Base-by-base conservation (phyloP, 2,797 vertebrate species). In the Tangara arthus region DNA sequence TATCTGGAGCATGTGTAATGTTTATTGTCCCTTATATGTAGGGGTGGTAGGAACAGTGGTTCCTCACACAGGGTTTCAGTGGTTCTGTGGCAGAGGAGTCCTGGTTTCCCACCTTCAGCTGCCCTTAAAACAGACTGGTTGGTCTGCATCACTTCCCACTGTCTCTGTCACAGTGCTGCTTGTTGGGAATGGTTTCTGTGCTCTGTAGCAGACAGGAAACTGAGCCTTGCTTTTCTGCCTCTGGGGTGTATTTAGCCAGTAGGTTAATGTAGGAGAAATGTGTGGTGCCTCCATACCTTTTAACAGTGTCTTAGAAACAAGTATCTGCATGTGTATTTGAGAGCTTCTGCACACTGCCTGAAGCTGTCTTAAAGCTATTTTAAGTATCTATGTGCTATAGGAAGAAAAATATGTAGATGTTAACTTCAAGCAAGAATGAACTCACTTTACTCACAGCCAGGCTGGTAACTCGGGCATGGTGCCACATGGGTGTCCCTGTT, bases 41-140 rank as follows among this genome's bases (percentile, higher is more conserved):
- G 6, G 16, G 12, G 1, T 75, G 9, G 12, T 27, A 63, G 37
- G 26, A 41, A 11, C 44, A 42, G 18, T 20, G 8, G 10, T 52
- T 66, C 32, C 32, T 84, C 46, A 28, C 2, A 3, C 3, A 7
- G n/a, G 12, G 0, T 34, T 9, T 53, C 24, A 7, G 23, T 83
- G 65, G 6, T 13, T 78, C 23, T 64, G 23, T 56, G 47, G 7
- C 65, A 27, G 37, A 70, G 59, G n/a, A 52, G 21, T 60, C 37
- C 20, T 28, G 47, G 49, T 13, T 27, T 80, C 20, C 0, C 0
- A 18, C 17, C 13, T 83, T 61, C 22, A 0, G 0, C 66, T 69
- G 30, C 46, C 19, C 2, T 49, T 75, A 14, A 35, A 81, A 65
- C 11, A 21, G 34, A 6, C 47, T 63, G 28, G 12, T 30, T 80